Conservation (phyloP, 2,888 invertebrate genomes). For the Eupithecia subumbrata region DNA sequence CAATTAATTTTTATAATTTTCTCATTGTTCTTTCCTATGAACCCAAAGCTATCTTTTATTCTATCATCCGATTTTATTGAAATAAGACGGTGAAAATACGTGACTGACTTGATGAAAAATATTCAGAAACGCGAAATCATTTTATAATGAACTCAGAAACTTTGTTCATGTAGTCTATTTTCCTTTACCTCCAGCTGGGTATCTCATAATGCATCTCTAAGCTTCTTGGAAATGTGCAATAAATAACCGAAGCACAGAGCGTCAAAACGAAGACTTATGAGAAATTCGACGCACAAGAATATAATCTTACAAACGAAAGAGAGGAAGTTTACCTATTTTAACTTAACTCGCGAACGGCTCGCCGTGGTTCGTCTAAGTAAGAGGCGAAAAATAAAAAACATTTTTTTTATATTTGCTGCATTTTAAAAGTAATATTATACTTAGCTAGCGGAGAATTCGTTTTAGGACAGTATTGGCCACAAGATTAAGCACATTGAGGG, state of each 20-base stretch:
- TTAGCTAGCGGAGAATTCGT: too few species aligned
- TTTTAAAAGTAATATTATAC: too few species aligned
- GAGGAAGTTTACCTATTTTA: neutral
- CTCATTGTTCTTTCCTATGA: too few species aligned
- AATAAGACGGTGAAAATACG: neutral
- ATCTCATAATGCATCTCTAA: slow-evolving; percentile 28
- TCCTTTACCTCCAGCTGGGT: slow-evolving; percentile 20
- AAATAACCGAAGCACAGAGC: slow-evolving; percentile 28
- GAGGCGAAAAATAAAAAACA: too few species aligned
- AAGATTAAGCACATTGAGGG: too few species aligned
- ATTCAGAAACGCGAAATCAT: neutral
- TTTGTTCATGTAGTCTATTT: slow-evolving; percentile 18
- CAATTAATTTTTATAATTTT: too few species aligned
- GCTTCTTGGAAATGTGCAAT: slow-evolving; percentile 28
- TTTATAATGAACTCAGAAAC: slow-evolving; percentile 6
- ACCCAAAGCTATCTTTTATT: too few species aligned
- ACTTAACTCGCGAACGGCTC: too few species aligned
- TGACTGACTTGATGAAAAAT: neutral
- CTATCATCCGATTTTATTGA: neutral
- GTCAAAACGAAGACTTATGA: slow-evolving; percentile 30
- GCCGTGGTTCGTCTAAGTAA: too few species aligned
- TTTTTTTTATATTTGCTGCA: too few species aligned
- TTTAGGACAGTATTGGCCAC: too few species aligned
- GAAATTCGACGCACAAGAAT: slow-evolving; percentile 21
- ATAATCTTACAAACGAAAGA: neutral